These are phyloP conservation scores for Drosophila differens DNA, from an alignment of 2,888 invertebrate species.

Conservation along the genomic window DNA sequence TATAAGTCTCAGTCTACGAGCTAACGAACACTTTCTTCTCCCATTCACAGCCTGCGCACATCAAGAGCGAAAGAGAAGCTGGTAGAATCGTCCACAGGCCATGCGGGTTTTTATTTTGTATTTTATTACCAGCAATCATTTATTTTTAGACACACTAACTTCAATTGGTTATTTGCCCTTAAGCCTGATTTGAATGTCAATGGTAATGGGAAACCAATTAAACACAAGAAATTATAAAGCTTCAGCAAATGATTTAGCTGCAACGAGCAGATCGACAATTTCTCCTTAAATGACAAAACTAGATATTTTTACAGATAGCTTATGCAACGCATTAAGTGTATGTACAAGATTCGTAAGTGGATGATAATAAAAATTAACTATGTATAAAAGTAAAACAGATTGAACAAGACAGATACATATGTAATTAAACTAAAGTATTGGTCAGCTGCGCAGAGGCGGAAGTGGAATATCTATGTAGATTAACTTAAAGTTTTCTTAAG, in stretches of 20 bases:
- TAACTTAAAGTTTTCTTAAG: not conserved
- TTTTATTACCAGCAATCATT: constrained; percentile 3
- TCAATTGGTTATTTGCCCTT: constrained; percentile 1
- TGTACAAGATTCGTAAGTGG: constrained; percentile 26
- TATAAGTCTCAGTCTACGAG: constrained; percentile 42
- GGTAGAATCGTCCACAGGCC: constrained; percentile 4
- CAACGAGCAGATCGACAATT: not conserved
- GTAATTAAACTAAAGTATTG: constrained; percentile 13
- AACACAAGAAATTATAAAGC: not conserved
- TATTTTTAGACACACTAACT: not conserved
- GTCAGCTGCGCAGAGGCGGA: not conserved
- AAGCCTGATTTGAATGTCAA: constrained; percentile 25
- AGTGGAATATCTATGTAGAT: not conserved
- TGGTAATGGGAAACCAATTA: constrained; percentile 1
- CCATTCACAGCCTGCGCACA: not conserved
- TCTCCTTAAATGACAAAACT: not conserved
- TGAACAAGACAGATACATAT: not conserved
- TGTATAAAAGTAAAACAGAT: constrained; percentile 1
- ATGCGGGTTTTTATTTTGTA: not conserved
- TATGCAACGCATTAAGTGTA: constrained; percentile 10
- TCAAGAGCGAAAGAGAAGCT: constrained; percentile 13
- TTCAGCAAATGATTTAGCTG: not conserved
- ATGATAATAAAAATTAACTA: constrained; percentile 6
- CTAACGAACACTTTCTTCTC: constrained; percentile 4
- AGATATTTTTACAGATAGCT: not conserved